Percentiles rank a stretch among this genome's conserved stretches.
Conservation (phyloP, 30 jellyfish, hydroid and myxozoan species). For the Cassiopea xamachana region DNA sequence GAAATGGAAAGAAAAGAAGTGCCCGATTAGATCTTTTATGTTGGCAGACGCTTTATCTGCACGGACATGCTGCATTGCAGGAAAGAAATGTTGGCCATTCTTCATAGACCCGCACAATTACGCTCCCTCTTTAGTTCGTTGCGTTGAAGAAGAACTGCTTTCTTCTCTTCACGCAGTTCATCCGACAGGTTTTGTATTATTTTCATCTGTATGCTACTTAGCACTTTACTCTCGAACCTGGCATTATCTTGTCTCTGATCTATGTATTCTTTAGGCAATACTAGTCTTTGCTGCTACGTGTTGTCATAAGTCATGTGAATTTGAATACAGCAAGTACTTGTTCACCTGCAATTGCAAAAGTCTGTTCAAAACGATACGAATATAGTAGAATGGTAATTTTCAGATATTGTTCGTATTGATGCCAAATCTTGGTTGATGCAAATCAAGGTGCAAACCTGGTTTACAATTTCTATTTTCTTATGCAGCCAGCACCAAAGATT, state of each 20-base stretch:
- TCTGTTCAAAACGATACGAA: no score
- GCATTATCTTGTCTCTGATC: background rate
- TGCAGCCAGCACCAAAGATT: no score
- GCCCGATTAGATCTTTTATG: slow-evolving; percentile 9
- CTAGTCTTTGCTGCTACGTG: background rate
- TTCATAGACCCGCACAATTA: slow-evolving; percentile 67
- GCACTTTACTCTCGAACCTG: background rate
- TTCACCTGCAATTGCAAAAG: no score
- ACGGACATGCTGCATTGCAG: slow-evolving; percentile 52
- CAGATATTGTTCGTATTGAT: no score
- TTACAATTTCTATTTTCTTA: no score
- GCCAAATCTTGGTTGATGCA: no score
- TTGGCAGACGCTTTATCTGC: slow-evolving; percentile 40
- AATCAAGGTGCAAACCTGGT: no score
- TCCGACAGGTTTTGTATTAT: background rate
- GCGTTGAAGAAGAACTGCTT: slow-evolving; percentile 61
- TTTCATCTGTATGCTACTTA: background rate
- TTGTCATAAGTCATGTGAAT: background rate
- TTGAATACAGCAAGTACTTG: background rate
- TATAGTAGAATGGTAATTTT: no score
- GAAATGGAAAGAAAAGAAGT: slow-evolving; percentile 63
- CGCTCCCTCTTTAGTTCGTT: slow-evolving; percentile 25
- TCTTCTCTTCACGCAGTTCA: background rate
- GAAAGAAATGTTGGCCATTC: slow-evolving; percentile 86
- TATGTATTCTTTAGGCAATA: background rate